These are phyloP conservation scores for Idaea dimidiata DNA, from an alignment of 2,888 invertebrate genomes.

Conservation along the genomic window DNA sequence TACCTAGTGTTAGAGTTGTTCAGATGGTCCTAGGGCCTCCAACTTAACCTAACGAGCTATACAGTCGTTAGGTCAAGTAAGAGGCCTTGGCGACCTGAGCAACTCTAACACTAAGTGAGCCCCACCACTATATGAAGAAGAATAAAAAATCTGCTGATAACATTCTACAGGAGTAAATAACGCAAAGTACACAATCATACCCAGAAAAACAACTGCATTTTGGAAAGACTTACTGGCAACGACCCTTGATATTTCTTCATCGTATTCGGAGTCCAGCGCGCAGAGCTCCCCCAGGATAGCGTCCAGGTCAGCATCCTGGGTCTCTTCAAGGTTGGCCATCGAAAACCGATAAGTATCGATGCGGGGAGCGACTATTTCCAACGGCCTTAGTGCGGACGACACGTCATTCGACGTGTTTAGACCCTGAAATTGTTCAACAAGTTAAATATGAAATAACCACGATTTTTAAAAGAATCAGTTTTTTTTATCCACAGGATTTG, in stretches of 20 bases:
- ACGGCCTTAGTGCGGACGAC: slow-evolving; percentile 82
- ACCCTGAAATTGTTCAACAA: slow-evolving; percentile 80
- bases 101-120: too few relatives aligned
- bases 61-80: too few relatives aligned
- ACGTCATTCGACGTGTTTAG: slow-evolving; percentile 78
- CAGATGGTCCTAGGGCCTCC: too few relatives aligned
- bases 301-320: slow-evolving; percentile 97
- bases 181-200: too few relatives aligned
- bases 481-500: too few relatives aligned
- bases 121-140: too few relatives aligned
- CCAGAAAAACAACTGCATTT: not conserved
- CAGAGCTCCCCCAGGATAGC: slow-evolving; percentile 97
- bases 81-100: too few relatives aligned
- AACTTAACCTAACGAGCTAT: too few relatives aligned
- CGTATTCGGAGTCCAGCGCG: slow-evolving; percentile 89
- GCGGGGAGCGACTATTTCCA: slow-evolving; percentile 89
- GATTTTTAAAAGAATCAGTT: too few relatives aligned
- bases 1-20: too few relatives aligned
- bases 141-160: too few relatives aligned
- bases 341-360: slow-evolving; percentile 96
- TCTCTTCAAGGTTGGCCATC: slow-evolving; percentile 97
- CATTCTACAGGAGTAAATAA: too few relatives aligned
- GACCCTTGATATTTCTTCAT: slow-evolving; percentile 78
- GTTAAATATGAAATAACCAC: not conserved
- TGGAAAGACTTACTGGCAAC: slow-evolving; percentile 53